Percentiles rank a stretch among this genome's conserved stretches.
Conservation (phyloP, 2,113 vertebrate genomes). For the Calyptommatus sinebrachiatus region DNA sequence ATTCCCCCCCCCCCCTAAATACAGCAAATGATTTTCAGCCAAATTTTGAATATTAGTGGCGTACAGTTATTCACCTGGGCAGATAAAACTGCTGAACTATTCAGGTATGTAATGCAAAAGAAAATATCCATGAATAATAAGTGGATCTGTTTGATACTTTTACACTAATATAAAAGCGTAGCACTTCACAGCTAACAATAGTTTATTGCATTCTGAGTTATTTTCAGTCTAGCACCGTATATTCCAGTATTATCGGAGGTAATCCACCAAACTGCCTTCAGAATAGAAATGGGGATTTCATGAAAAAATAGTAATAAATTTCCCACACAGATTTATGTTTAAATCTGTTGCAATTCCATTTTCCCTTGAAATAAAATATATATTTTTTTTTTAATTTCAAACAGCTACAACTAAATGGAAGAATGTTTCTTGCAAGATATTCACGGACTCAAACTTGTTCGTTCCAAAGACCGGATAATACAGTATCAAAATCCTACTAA, state of each 20-base stretch:
- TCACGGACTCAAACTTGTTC: not conserved
- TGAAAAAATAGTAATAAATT: not conserved
- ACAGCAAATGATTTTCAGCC: slow-evolving; percentile 51
- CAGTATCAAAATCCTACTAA: not conserved
- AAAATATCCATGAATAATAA: slow-evolving; percentile 33
- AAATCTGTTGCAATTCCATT: not conserved
- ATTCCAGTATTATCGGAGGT: not conserved
- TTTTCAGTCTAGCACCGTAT: slow-evolving; percentile 2
- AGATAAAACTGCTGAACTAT: slow-evolving; percentile 13
- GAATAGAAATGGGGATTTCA: slow-evolving; percentile 13
- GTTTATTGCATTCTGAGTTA: slow-evolving; percentile 8
- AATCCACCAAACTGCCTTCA: not conserved
- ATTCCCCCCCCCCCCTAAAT: slow-evolving; percentile 21
- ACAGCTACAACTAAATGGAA: not conserved
- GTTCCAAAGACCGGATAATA: not conserved
- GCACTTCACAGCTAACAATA: slow-evolving; percentile 27
- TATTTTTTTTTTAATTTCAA: not conserved
- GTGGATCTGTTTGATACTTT: slow-evolving; percentile 22
- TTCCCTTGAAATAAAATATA: not conserved
- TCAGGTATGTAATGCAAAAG: slow-evolving; percentile 22
- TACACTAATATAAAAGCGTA: slow-evolving; percentile 16
- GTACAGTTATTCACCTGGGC: slow-evolving; percentile 44
- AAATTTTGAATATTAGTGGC: slow-evolving; percentile 52
- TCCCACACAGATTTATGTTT: not conserved
- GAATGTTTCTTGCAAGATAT: not conserved